Conservation (phyloP, 2,797 vertebrate genomes). For the Eremophila alpestris region DNA sequence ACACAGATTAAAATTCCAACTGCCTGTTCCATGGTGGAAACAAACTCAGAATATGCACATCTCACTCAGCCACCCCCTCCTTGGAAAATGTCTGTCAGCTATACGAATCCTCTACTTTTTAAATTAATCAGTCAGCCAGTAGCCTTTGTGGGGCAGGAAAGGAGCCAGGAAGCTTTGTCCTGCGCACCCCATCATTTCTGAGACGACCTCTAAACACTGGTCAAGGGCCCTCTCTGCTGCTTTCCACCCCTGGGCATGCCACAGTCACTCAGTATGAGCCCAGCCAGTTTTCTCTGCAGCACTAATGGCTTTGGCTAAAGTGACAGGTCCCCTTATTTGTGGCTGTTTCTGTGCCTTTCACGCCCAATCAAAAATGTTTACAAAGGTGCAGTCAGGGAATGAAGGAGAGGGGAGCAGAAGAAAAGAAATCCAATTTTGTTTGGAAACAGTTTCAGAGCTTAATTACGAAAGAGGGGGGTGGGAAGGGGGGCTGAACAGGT, state of each 20-base stretch:
- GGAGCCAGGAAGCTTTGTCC: neutral
- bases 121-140: neutral
- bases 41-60: neutral
- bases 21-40: neutral
- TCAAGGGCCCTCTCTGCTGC: neutral
- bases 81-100: neutral
- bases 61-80: neutral
- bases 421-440: slow-evolving; percentile 68
- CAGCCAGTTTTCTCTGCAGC: neutral
- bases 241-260: neutral
- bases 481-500: slow-evolving; percentile 62
- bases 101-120: neutral
- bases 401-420: slow-evolving; percentile 25
- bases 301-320: slow-evolving; percentile 11
- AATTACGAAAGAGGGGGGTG: slow-evolving; percentile 59
- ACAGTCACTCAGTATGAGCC: neutral
- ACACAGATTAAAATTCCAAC: slow-evolving; percentile 29
- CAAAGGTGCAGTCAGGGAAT: slow-evolving; percentile 30
- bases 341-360: slow-evolving; percentile 10
- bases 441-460: slow-evolving; percentile 74
- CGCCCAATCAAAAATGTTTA: slow-evolving; percentile 51
- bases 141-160: neutral
- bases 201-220: neutral
- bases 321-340: slow-evolving; percentile 13
- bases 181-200: neutral